phyloP scores from a whole-genome alignment of 1,140 invertebrate species.

The Pristionchus pacificus region DNA sequence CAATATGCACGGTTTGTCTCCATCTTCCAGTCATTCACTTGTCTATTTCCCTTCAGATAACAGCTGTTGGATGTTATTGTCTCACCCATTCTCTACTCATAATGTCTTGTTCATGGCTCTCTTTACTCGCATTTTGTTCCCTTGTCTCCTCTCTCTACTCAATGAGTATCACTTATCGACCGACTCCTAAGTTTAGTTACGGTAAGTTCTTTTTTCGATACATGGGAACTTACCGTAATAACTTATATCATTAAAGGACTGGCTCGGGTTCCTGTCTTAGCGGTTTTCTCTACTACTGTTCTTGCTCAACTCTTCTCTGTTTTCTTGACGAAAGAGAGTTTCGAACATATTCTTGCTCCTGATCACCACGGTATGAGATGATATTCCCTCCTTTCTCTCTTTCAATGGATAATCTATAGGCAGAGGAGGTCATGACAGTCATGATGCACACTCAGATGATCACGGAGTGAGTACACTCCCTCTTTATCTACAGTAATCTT shows the following conservation, averaged over 20 bases:
- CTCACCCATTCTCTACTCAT: slow-evolving; percentile 42
- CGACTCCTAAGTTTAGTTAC: slow-evolving; percentile 37
- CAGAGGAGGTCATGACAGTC: background rate
- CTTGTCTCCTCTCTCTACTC: slow-evolving; percentile 45
- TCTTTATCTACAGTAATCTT: background rate
- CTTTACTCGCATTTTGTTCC: slow-evolving; percentile 51
- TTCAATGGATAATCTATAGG: background rate
- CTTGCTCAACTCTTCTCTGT: slow-evolving; percentile 53
- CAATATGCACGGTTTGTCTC: background rate
- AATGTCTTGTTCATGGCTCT: slow-evolving; percentile 45
- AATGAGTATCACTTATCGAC: slow-evolving; percentile 37
- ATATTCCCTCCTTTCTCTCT: slow-evolving; percentile 22
- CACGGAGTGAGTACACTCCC: slow-evolving; percentile 5
- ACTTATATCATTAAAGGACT: slow-evolving; percentile 49
- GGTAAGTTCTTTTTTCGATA: slow-evolving; percentile 14
- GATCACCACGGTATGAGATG: slow-evolving; percentile 44
- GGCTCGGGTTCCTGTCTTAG: slow-evolving; percentile 49
- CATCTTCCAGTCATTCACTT: background rate
- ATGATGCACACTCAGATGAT: background rate
- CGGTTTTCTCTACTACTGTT: slow-evolving; percentile 53
- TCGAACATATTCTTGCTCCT: slow-evolving; percentile 52
- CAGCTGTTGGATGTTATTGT: background rate
- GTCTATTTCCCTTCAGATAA: no score
- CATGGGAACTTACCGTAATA: slow-evolving; percentile 15
- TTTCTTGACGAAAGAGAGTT: slow-evolving; percentile 53